Evolutionary conservation across 2,888 invertebrate genomes (phyloP), one percentile per base, ranked within the genome.

Genomic region (Lycocerus yunnanus): DNA sequence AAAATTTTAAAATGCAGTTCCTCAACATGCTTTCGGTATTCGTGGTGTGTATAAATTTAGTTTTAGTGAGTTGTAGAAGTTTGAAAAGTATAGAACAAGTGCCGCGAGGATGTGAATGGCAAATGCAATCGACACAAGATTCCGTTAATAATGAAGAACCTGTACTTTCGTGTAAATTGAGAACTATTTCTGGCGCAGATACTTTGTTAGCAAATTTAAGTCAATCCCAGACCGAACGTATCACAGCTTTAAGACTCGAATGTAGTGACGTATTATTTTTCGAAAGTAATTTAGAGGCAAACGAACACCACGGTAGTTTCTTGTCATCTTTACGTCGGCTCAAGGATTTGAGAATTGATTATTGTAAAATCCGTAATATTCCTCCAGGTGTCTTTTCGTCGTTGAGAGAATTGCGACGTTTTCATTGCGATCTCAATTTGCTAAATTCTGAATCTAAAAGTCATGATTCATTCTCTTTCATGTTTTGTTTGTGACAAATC

Each of bases 181-280:
- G 93, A 84, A 93, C 93, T 72, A 93, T 94, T 86, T 91, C 90
- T 83, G 91, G 90, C 85, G 91, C 92, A 82, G 92, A 92, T 81
- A 88, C 90, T 81, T 88, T 94, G 81, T 88, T 94, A 84, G 90
- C 91, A 80, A 93, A 93, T 86, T 89, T 94, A 82, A 92, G 92
- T 80, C 89, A 90, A 83, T 89, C 90, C 65, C 92, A 93, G 85
- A 90, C 91, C 78, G 93, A 93, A 83, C 89, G 91, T 80, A 90
- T 93, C 81, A 90, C 91, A 83, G 91, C 92, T 14, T 87, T 94
- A 80, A 90, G 90, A 82, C 89, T 93, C 78, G 92, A 93, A 87
- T 94, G 94, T 88, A 93, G 92, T 88, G 93, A 93, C 84, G 92
- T 92, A 78, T 87, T 93, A 79, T 93, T 93, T 87, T 93, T 92